These are phyloP conservation scores for Poecilia latipinna DNA, from an alignment of 2,113 vertebrate species.

Conservation along the genomic window DNA sequence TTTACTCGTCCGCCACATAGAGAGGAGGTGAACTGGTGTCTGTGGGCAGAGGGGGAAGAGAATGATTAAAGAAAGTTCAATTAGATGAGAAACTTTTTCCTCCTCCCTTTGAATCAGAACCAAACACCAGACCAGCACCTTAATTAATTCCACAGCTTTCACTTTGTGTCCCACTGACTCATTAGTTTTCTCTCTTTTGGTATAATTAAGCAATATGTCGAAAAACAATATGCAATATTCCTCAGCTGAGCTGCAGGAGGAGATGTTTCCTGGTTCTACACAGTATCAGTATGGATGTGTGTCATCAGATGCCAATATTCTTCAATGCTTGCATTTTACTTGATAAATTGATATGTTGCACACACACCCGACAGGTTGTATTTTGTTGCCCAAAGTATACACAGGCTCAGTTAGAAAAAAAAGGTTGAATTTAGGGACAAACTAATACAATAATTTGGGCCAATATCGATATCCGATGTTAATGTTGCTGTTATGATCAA, in stretches of 20 bases:
- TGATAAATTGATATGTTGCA: neutral
- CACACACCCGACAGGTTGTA: too few relatives aligned
- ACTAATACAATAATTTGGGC: too few relatives aligned
- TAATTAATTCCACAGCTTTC: neutral
- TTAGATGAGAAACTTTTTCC: neutral
- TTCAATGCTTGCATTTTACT: neutral
- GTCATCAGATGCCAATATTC: slow-evolving; percentile 12
- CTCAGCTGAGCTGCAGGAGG: too few relatives aligned
- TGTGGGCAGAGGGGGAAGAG: neutral
- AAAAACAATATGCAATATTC: slow-evolving; percentile 5
- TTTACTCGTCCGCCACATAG: slow-evolving; percentile 33
- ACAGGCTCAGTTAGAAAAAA: too few relatives aligned
- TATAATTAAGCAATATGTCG: slow-evolving; percentile 9
- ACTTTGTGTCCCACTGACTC: neutral
- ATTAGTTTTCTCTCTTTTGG: neutral
- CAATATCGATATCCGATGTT: too few relatives aligned
- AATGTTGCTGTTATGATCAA: too few relatives aligned
- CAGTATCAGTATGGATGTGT: neutral
- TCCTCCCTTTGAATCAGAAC: slow-evolving; percentile 1
- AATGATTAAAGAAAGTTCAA: slow-evolving; percentile 8
- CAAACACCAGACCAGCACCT: neutral
- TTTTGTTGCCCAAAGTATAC: too few relatives aligned
- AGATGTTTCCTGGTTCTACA: too few relatives aligned
- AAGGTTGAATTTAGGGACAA: too few relatives aligned
- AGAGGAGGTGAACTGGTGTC: slow-evolving; percentile 2